Evolutionary conservation across 2,797 vertebrate genomes (phyloP), one percentile per base, ranked within the genome.

Genomic region (Liasis olivaceus): DNA sequence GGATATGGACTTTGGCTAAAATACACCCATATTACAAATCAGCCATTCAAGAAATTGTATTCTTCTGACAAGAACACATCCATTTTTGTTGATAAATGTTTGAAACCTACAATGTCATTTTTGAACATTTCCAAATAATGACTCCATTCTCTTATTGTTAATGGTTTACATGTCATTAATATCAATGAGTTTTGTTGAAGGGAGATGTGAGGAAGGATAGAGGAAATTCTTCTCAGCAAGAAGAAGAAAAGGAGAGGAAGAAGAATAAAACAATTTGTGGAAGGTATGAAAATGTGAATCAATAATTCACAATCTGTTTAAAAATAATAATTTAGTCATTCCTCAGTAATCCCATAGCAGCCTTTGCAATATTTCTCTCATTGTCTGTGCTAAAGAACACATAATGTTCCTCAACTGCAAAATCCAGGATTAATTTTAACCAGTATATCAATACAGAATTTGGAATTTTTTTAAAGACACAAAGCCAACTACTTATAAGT

Each of bases 401-500:
- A 64, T 60, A 84, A n/a, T 12, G 60, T 31, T 13, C 36, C 85
- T 36, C 20, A 66, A 36, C 77, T 85, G 36, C 36, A 91, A 89
- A 93, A 88, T 89, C 54, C 47, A 47, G 51, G 54, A 89, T 91
- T 91, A 91, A 91, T 91, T 91, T 85, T 85, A 91, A 36, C 90
- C 62, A 91, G 36, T 89, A 88, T 89, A 89, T 90, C 60, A 92
- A 60, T 90, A 66, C 31, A 87, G 60, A 72, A 88, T 92, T 92
- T 92, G 54, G 15, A 58, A 90, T 90, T 47, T 13, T 94, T 90
- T 90, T 90, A 90, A 92, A 90, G 36, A n/a, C 84, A 24, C 86
- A 94, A 90, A 90, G 89, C 60, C 54, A 90, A 54, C 85, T 85
- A 85, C 92, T 69, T 90, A 92, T 90, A 90, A 92, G 64, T 84